Base-by-base conservation (phyloP, 2,888 invertebrate genomes). In the Acanthosoma haemorrhoidale region DNA sequence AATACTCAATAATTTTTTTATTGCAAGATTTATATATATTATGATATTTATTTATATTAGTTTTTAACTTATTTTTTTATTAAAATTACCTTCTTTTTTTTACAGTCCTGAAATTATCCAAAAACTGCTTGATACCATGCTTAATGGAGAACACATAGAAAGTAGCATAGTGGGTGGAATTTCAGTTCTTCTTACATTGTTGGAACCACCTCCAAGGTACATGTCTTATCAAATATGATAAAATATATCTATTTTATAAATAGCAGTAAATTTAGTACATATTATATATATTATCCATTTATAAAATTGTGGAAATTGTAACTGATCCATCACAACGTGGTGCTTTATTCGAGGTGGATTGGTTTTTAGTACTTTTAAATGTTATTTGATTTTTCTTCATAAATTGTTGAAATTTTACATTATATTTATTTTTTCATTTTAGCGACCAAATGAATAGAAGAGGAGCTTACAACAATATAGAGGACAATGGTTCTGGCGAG, bases 111-210 rank as follows among this genome's bases (percentile, higher is more conserved):
- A 87, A 76, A 88, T 87, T 74, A 84, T 91, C 73, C 81, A 84
- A 75, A 82, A 87, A 77, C 82, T 94, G 77, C 83, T 94, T 78
- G 86, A 87, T 78, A 87, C 89, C 79, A 89, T 93, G 82, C 86
- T 93, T 80, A 83, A 84, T 74, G 84, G 84, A 76, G 84, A 84
- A 76, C 85, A 85, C 79, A 80, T 83, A 74, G 88, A 89, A 79
- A 86, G 86, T 79, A 88, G 89, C 77, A 86, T 93, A 77, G 86
- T 90, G 74, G 88, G 89, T 80, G 92, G 92, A 78, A 87, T 92
- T 77, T 86, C 87, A 81, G 87, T 93, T 79, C 85, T 93, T 80
- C 85, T 91, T 78, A 85, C 87, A 74, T 83, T 92, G 77, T 82
- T 91, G 76, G 86, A 86, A 76, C 80, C 81, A 75, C 80, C 81